Evolutionary conservation across 2,113 vertebrate species (phyloP).

Genomic region (Salvator merianae): DNA sequence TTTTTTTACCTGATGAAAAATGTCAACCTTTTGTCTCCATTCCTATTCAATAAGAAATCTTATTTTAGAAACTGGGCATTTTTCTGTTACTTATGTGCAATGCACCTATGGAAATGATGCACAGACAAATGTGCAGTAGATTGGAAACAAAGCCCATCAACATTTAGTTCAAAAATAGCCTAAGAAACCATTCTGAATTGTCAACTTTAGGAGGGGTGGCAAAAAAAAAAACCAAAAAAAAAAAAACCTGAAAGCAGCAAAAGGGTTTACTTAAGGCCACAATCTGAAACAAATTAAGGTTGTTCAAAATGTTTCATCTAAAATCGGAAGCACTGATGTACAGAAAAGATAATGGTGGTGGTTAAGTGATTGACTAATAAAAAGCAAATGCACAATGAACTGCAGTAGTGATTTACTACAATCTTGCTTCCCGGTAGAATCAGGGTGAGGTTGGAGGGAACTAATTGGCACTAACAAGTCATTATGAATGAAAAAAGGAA

Average conservation of each 20-base stretch:
- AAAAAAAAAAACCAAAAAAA: background rate
- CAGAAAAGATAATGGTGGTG: background rate
- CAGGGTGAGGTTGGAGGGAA: background rate
- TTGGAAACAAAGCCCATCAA: background rate
- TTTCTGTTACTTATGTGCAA: background rate
- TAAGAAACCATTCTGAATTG: background rate
- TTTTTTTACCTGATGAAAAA: conserved; percentile 12
- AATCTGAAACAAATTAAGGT: background rate
- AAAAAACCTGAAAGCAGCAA: background rate
- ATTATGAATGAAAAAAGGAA: background rate
- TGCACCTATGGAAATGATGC: background rate
- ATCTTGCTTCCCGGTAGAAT: background rate
- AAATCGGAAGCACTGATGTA: background rate
- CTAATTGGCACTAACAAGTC: background rate
- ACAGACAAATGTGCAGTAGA: background rate
- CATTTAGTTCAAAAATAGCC: conserved; percentile 2
- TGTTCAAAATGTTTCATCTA: background rate
- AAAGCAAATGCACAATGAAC: background rate
- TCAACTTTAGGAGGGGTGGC: background rate
- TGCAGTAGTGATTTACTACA: background rate
- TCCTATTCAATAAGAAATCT: conserved; percentile 6
- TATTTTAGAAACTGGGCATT: background rate
- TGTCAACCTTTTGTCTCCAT: conserved; percentile 1
- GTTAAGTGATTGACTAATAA: conserved; percentile 12
- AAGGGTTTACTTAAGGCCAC: background rate